These are phyloP conservation scores for Nesogale talazaci DNA, from an alignment of 2,113 vertebrate species.

Conservation along the genomic window DNA sequence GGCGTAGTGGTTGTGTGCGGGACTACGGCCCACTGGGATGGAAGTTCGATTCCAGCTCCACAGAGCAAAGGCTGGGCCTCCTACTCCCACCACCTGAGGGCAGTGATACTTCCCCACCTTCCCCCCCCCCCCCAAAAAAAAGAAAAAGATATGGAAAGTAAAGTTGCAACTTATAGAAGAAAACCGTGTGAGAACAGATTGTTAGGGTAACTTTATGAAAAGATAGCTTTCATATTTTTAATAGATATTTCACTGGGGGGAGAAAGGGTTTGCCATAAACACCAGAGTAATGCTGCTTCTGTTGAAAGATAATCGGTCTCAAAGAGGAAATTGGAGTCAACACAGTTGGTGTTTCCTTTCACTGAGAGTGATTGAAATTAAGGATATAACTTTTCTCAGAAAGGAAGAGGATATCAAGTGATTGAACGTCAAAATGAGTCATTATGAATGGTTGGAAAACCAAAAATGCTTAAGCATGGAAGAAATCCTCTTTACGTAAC, in stretches of 20 bases:
- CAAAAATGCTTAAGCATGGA: neutral
- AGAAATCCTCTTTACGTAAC: neutral
- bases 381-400: neutral
- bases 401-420: neutral
- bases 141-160: neutral
- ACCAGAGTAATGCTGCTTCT: neutral
- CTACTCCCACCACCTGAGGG: too few relatives aligned
- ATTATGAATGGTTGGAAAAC: neutral
- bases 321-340: neutral
- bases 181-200: slow-evolving; percentile 22
- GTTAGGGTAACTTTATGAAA: neutral
- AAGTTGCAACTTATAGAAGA: neutral
- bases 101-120: too few relatives aligned
- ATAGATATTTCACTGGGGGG: neutral
- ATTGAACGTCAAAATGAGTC: slow-evolving; percentile 39
- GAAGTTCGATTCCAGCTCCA: too few relatives aligned
- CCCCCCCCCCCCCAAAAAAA: too few relatives aligned
- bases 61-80: too few relatives aligned
- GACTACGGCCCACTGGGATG: too few relatives aligned
- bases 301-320: neutral
- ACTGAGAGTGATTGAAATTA: neutral
- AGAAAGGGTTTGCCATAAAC: neutral
- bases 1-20: too few relatives aligned
- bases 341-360: neutral
- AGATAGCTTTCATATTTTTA: neutral